Evolutionary conservation across 2,888 invertebrate species (phyloP).

Genomic region (Carcina quercana): DNA sequence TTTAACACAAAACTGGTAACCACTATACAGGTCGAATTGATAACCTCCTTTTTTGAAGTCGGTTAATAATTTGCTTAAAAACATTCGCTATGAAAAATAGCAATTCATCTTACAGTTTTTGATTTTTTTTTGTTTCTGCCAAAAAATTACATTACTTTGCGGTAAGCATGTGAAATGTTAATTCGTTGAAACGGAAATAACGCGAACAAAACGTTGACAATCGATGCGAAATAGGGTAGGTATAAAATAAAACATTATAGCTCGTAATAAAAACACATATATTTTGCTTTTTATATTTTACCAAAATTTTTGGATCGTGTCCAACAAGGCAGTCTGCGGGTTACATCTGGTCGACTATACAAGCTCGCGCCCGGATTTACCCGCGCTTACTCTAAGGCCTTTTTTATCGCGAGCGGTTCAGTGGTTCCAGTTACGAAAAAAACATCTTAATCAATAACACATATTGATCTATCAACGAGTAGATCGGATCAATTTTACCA

Average conservation of each 20-base stretch:
- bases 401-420: slow-evolving; percentile 30
- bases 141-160: no score
- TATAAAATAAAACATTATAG: slow-evolving; percentile 7
- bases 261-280: slow-evolving; percentile 72
- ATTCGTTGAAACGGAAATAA: no score
- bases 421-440: slow-evolving; percentile 48
- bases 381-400: slow-evolving; percentile 37
- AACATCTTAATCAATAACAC: not conserved
- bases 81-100: no score
- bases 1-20: no score
- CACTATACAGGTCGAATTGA: no score
- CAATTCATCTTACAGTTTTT: no score
- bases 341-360: slow-evolving; percentile 29
- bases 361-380: slow-evolving; percentile 37
- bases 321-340: slow-evolving; percentile 62
- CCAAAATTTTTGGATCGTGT: slow-evolving; percentile 60
- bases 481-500: not conserved
- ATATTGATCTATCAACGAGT: not conserved
- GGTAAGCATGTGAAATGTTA: no score
- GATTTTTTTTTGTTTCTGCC: no score
- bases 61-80: no score
- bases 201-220: no score
- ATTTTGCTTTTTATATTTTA: slow-evolving; percentile 67
- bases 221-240: no score
- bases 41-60: no score